phyloP scores from a whole-genome alignment of 2,888 invertebrate genomes.

The Sipha maydis region DNA sequence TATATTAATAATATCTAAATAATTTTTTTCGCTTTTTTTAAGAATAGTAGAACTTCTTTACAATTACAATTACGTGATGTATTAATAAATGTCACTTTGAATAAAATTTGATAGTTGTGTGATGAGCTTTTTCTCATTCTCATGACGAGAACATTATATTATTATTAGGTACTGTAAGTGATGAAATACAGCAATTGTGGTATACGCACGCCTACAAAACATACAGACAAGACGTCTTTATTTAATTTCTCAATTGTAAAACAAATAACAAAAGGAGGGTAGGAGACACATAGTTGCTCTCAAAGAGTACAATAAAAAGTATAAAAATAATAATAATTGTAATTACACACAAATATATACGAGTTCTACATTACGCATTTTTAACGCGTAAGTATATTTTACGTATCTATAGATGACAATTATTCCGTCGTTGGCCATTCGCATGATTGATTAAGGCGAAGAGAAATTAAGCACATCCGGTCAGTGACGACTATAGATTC shows the following conservation, averaged over 20 bases:
- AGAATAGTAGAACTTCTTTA: no score
- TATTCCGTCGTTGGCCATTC: slow-evolving; percentile 43
- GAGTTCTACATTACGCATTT: not conserved
- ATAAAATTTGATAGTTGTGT: no score
- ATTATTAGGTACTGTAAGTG: not conserved
- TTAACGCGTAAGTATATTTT: not conserved
- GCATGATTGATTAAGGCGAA: slow-evolving; percentile 39
- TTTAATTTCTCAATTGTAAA: not conserved
- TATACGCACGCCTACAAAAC: not conserved
- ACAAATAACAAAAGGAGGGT: not conserved
- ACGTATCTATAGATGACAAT: slow-evolving; percentile 1
- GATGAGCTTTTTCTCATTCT: not conserved
- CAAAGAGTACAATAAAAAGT: not conserved
- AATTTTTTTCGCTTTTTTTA: no score
- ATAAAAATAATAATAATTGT: not conserved
- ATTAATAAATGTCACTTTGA: no score
- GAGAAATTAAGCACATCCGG: slow-evolving; percentile 47
- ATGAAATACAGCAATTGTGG: not conserved
- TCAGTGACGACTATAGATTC: slow-evolving; percentile 3
- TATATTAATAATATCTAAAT: no score
- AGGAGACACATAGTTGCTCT: not conserved
- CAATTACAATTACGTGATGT: no score
- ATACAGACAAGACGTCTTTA: not conserved
- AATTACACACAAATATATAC: not conserved
- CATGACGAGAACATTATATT: not conserved